Conservation (phyloP, 2,797 vertebrate species). For the Thalassophryne amazonica region DNA sequence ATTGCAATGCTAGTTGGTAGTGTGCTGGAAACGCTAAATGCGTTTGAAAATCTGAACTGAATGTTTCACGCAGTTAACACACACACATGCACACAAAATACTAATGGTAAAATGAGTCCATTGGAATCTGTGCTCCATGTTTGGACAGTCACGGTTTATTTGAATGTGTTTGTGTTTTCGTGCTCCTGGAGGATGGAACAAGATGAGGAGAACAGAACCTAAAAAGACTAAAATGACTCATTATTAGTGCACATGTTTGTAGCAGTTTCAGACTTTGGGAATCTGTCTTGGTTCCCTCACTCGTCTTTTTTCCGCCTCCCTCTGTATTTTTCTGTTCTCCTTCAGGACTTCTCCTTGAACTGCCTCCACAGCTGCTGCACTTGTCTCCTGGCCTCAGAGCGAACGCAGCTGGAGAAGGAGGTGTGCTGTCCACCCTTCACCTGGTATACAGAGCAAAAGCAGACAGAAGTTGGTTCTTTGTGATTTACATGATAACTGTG, state of each 20-base stretch:
- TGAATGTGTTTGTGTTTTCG: neutral
- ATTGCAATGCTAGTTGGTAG: too few relatives aligned
- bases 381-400: slow-evolving; percentile 45
- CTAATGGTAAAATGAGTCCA: too few relatives aligned
- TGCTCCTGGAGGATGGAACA: too few relatives aligned
- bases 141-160: neutral
- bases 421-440: slow-evolving; percentile 50
- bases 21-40: too few relatives aligned
- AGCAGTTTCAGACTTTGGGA: too few relatives aligned
- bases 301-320: slow-evolving; percentile 2
- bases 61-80: too few relatives aligned
- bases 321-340: neutral
- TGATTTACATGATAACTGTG: neutral
- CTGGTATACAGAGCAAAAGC: slow-evolving; percentile 49
- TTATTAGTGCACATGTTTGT: too few relatives aligned
- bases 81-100: too few relatives aligned
- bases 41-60: too few relatives aligned
- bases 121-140: neutral
- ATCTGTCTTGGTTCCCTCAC: neutral
- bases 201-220: neutral
- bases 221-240: too few relatives aligned
- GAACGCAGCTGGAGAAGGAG: slow-evolving; percentile 58
- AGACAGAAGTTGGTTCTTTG: neutral
- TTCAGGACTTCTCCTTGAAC: slow-evolving; percentile 41
- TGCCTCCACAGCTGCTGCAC: slow-evolving; percentile 52